Base-by-base conservation (phyloP, 2,888 invertebrate genomes). In the Zygothrica quintamaculata region DNA sequence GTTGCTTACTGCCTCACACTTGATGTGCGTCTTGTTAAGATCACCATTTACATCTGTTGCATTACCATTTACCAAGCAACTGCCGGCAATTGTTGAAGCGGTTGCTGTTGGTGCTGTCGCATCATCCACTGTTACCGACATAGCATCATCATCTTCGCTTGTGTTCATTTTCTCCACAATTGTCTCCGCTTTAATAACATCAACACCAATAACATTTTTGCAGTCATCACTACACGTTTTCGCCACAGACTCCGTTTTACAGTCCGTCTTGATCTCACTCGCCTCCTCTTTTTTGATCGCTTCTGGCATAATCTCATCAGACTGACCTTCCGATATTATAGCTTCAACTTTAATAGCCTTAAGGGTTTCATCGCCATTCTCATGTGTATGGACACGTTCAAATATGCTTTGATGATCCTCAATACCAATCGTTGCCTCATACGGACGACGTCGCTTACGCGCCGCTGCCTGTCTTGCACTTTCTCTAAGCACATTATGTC, bases 371-470 rank as follows among this genome's bases (percentile, higher is more conserved):
- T 87, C 87, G 18, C 78, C 84, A 33, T 81, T 84, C 25, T 84
- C 75, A 2, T 50, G 51, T 25, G 52, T 44, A 8, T 65, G 57
- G 18, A 64, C 16, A 8, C 59, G 46, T 26, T 79, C 77, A 33
- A 79, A 84, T 3, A 82, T 71, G 1, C 55, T 42, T 18, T 61
- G 62, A 15, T 65, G 55, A 43, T 65, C 75, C 13, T 79, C 79
- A 36, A 11, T 65, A 33, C 26, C 37, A 37, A 56, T 25, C 6
- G 69, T 69, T 9, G 67, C 88, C 77, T 95, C 94, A 87, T 93
- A 92, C 0, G 96, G 96, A 76, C 94, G 93, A 88, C 96, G 92
- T 68, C 95, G 92, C 89, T 94, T 95, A 47, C 84, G 86, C 52
- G 84, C 70, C n/a, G 90, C 89, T 18, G 87, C 68, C 65, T 79